A percentile compares a stretch with the other conserved stretches of the same genome.
Evolutionary conservation across 2,113 vertebrate genomes (phyloP).

Genomic region (Lepisosteus osseus): DNA sequence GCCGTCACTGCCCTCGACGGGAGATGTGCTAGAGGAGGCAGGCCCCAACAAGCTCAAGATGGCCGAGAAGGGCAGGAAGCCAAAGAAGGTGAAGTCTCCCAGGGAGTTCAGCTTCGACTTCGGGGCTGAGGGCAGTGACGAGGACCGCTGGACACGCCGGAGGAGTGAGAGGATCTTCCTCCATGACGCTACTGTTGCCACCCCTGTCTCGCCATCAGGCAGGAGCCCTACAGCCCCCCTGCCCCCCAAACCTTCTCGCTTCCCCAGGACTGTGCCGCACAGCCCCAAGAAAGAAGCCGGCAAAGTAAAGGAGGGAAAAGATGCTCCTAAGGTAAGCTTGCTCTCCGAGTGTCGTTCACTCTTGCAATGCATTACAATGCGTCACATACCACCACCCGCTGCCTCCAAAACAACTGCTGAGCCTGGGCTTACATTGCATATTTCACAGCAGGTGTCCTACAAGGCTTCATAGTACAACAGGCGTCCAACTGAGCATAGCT

Average conservation of each 20-base stretch:
- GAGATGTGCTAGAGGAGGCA: slow-evolving; percentile 45
- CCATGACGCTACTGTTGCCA: slow-evolving; percentile 72
- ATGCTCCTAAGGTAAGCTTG: slow-evolving; percentile 54
- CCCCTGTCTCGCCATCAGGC: slow-evolving; percentile 47
- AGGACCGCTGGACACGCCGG: slow-evolving; percentile 86
- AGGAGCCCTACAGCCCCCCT: fast-evolving
- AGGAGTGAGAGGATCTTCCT: slow-evolving; percentile 95
- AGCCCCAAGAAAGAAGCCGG: slow-evolving; percentile 69
- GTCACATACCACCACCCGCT: not conserved
- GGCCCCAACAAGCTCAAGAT: slow-evolving; percentile 68
- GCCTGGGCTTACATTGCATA: slow-evolving; percentile 29
- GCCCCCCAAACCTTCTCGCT: slow-evolving; percentile 66
- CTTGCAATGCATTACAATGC: not conserved
- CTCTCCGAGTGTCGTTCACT: slow-evolving; percentile 29
- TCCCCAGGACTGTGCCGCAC: slow-evolving; percentile 62
- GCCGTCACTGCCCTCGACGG: slow-evolving; percentile 48
- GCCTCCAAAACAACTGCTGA: not conserved
- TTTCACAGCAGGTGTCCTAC: slow-evolving; percentile 43
- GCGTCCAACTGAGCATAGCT: slow-evolving; percentile 51
- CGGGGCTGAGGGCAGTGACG: slow-evolving; percentile 77
- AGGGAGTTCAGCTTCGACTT: slow-evolving; percentile 81
- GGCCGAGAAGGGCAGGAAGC: slow-evolving; percentile 68
- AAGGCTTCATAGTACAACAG: slow-evolving; percentile 50
- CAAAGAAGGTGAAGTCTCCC: slow-evolving; percentile 73
- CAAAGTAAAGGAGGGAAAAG: slow-evolving; percentile 71